Conservation (phyloP, 2,888 invertebrate species). For the Thysanoteuthis rhombus region DNA sequence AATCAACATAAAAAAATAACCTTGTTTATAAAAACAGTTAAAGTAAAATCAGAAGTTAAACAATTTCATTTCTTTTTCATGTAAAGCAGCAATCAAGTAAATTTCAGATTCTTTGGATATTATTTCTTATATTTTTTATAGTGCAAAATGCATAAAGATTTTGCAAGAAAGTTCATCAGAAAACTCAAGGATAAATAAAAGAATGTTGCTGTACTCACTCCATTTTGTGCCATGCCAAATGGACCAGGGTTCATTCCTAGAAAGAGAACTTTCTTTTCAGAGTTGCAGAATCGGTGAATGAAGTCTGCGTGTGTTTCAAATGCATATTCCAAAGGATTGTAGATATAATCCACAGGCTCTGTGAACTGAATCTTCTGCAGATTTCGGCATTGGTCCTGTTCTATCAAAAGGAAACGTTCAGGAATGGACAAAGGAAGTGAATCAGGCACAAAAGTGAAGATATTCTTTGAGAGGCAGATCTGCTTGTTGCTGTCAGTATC, state of each 20-base stretch:
- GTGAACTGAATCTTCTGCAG: slow-evolving; percentile 71
- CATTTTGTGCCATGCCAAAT: slow-evolving; percentile 95
- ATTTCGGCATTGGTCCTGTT: slow-evolving; percentile 58
- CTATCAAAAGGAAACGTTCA: slow-evolving; percentile 51
- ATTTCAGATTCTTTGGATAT: too few species aligned
- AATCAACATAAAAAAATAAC: too few species aligned
- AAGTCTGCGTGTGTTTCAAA: slow-evolving; percentile 80
- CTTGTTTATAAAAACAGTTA: too few species aligned
- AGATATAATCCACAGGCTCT: slow-evolving; percentile 75
- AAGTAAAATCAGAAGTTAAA: too few species aligned
- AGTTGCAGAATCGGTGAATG: slow-evolving; percentile 75
- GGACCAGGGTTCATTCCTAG: slow-evolving; percentile 98
- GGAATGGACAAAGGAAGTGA: not conserved
- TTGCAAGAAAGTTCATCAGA: not conserved
- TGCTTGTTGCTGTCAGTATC: not conserved
- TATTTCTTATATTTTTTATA: too few species aligned
- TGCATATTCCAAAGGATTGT: slow-evolving; percentile 90
- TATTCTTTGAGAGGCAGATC: not conserved
- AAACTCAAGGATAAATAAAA: not conserved
- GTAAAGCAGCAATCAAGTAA: too few species aligned
- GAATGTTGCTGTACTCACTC: slow-evolving; percentile 74
- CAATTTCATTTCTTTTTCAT: too few species aligned
- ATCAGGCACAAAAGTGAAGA: not conserved
- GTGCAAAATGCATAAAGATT: not conserved
- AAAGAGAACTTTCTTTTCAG: slow-evolving; percentile 79